Evolutionary conservation across 2,797 vertebrate genomes (phyloP), one percentile per base, ranked within the genome.

Genomic region (Scolopax rusticola): DNA sequence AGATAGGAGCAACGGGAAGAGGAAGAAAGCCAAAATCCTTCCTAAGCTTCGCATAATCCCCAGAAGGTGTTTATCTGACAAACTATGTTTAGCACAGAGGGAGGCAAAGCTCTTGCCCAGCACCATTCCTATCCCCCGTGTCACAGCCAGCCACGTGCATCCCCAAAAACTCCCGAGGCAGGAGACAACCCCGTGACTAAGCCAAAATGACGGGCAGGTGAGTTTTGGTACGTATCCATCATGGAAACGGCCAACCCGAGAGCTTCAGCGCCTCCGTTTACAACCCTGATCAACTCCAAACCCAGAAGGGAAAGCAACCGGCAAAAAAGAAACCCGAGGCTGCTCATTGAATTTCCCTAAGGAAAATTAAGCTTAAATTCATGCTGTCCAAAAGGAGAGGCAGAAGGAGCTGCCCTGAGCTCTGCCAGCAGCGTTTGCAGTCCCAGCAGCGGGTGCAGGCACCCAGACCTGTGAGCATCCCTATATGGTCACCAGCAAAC

Each of bases 1-100:
- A 80, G 84, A 81, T 11, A 51, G 1, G 3, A 60, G 88, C 65
- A 63, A 68, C 1, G 60, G 86, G 67, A 94, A 93, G 77, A 92
- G 81, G 70, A 95, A 96, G 88, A 93, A 93, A 93, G 83, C 9
- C 0, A 0, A 84, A 91, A 88, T 79, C 89, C 74, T 59, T 50
- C 67, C 77, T 84, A 41, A 93, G 85, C 93, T 65, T 21, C 40
- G 2, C 68, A 18, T 92, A 90, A 94, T 86, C 95, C 93, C 83
- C 89, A 70, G 71, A 61, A 97, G 95, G 93, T 87, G 90, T 90
- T 95, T 96, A 95, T 86, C 92, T 78, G 69, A 4, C 45, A 13
- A 87, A 60, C 88, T 92, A 86, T 91, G 93, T 95, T 90, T 90
- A 95, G 90, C 23, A 4, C 76, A 51, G 82, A 93, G 64, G 23